Evolutionary conservation across 2,113 vertebrate genomes (phyloP), one percentile per base, ranked within the genome.

Genomic region (Epinephelus cyanopodus): DNA sequence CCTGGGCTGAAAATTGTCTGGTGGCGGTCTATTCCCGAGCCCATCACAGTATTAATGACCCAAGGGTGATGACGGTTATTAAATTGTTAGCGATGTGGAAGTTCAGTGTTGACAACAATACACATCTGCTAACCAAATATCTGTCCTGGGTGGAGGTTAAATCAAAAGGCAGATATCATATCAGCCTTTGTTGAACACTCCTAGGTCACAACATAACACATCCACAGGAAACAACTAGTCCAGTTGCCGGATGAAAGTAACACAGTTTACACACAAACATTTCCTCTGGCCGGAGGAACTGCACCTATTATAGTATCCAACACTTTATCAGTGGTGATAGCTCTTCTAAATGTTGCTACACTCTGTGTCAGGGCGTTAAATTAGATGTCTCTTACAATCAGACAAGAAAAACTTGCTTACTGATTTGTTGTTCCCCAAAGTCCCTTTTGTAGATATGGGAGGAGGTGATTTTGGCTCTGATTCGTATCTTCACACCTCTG

Each of bases 1-100:
- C 69, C 45, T 70, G 58, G 83, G 76, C 58, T 73, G 70, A 82
- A 93, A 92, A 94, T 87, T 89, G 90, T 87, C 73, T 82, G 64
- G 81, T 84, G 84, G 78, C 39, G 53, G 77, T 66, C 76, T 87
- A 85, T 87, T 89, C 90, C 82, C 74, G 62, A 86, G 53, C 83
- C 72, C 71, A 81, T 81, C 70, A 47, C 27, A 58, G 81, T 65
- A 67, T 82, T 87, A 91, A 90, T 85, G 85, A 88, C 81, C 81
- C 68, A 4, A 52, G 86, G 83, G 83, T 74, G 87, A 85, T 27
- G 75, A 70, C 37, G 84, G 69, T 84, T 81, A 84, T 68, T 86
- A 81, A 86, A 89, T 27, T 81, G 77, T 87, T 84, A 74, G 74
- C 8, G 19, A 80, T 61, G 39, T 63, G 56, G 27, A 80, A 68